Conservation (phyloP, 2,888 invertebrate genomes). For the Eilema depressum region DNA sequence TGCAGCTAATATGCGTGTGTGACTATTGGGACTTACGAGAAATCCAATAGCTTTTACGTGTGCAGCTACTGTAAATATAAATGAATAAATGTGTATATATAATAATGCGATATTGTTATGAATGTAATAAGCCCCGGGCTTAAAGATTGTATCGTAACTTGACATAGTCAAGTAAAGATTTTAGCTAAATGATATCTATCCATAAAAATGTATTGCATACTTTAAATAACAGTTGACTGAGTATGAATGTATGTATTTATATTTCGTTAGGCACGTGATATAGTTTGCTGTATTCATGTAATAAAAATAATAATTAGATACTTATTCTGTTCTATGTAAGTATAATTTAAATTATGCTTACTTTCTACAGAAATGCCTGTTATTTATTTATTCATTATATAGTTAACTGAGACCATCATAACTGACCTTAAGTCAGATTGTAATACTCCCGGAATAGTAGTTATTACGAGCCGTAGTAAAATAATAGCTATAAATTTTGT, state of each 20-base stretch:
- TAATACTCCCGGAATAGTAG: slow-evolving; percentile 38
- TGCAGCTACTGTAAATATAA: slow-evolving; percentile 80
- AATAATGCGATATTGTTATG: slow-evolving; percentile 56
- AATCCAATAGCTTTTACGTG: slow-evolving; percentile 55
- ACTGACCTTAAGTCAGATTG: slow-evolving; percentile 15
- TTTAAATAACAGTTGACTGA: slow-evolving; percentile 49
- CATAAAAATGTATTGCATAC: slow-evolving; percentile 27
- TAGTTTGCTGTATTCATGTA: slow-evolving; percentile 23
- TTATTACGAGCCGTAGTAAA: slow-evolving; percentile 53
- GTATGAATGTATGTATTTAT: slow-evolving; percentile 41
- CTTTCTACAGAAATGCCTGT: slow-evolving; percentile 20
- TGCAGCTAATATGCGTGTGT: slow-evolving; percentile 75
- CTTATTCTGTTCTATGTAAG: slow-evolving; percentile 10
- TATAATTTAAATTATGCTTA: slow-evolving; percentile 17
- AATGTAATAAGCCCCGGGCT: slow-evolving; percentile 56
- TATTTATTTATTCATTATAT: slow-evolving; percentile 13
- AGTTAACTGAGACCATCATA: background rate
- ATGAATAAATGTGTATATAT: slow-evolving; percentile 74
- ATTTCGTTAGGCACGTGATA: slow-evolving; percentile 45
- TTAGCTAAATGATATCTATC: slow-evolving; percentile 39
- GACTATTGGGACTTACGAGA: slow-evolving; percentile 15
- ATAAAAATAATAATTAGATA: slow-evolving; percentile 7
- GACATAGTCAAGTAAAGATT: slow-evolving; percentile 55
- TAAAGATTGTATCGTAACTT: slow-evolving; percentile 49
- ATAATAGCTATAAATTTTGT: slow-evolving; percentile 62